These are phyloP conservation scores for Tetragonula clypearis DNA, from an alignment of 1,140 invertebrate genomes.

Conservation along the genomic window DNA sequence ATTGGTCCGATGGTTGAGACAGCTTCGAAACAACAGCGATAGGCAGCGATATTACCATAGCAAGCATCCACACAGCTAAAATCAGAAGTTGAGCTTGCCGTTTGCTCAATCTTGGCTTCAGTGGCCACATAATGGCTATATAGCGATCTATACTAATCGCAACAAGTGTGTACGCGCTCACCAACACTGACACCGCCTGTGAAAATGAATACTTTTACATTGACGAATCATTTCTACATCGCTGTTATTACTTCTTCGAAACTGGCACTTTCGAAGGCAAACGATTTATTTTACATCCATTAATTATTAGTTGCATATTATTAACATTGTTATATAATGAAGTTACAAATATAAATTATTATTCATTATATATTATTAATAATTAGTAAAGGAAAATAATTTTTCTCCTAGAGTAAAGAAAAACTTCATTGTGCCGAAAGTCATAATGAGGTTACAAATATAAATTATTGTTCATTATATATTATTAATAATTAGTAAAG, in stretches of 20 bases:
- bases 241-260: background rate
- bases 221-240: background rate
- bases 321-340: no score
- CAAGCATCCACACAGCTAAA: conserved; percentile 89
- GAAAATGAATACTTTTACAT: conserved; percentile 19
- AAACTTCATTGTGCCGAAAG: no score
- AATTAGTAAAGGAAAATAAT: no score
- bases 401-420: no score
- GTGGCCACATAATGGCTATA: conserved; percentile 93
- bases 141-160: conserved; percentile 94
- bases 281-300: no score
- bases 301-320: no score
- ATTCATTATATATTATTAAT: no score
- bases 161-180: conserved; percentile 92
- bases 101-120: conserved; percentile 90
- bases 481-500: no score
- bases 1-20: conserved; percentile 82
- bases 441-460: no score
- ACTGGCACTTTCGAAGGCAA: no score
- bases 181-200: conserved; percentile 90
- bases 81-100: conserved; percentile 86
- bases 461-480: no score
- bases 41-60: conserved; percentile 90
- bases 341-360: no score
- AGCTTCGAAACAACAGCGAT: conserved; percentile 88